Base-by-base conservation (phyloP, 2,113 vertebrate species). In the Austrofundulus limnaeus region DNA sequence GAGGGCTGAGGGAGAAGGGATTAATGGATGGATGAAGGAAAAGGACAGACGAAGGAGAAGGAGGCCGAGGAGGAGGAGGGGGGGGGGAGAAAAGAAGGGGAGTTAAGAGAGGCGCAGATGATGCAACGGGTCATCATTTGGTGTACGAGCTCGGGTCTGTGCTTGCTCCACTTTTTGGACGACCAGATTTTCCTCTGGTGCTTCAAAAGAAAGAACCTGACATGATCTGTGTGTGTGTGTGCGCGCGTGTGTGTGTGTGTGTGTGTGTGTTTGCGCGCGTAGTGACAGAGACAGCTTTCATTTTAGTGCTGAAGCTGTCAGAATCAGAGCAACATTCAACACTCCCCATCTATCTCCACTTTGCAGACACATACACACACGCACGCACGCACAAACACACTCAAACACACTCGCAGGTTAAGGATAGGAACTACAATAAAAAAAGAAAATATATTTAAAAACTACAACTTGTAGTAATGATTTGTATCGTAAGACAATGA, bases 111-210 rank as follows among this genome's bases (percentile, higher is more conserved):
- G 66, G 54, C 61, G 69, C 34, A 74, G 75, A 81, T 84, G 78
- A 86, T 79, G 80, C 78, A 85, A 80, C 57, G 43, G 61, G 59
- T 21, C 41, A 65, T 77, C 25, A 53, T 70, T 78, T 67, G 66
- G 63, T 78, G 41, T 77, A 61, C 41, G 28, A 55, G n/a, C 72
- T 6, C 46, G 48, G 60, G 25, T 66, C 19, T 59, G 9, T 60
- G 23, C 54, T 38, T 23, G 34, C 67, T 23, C 39, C 25, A n/a
- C 39, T 67, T 59, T 61, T 62, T 13, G 20, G 47, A 69, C 61
- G 58, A 70, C 73, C 78, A 58, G 72, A 68, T 72, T 67, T 75
- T 72, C 56, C 78, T 73, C 34, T 48, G 52, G 75, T 52, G 67
- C 66, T 60, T 74, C 50, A 74, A 76, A 56, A n/a, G 59, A 81